Evolutionary conservation across 2,888 invertebrate species (phyloP).

Genomic region (Synergus laeviventris): DNA sequence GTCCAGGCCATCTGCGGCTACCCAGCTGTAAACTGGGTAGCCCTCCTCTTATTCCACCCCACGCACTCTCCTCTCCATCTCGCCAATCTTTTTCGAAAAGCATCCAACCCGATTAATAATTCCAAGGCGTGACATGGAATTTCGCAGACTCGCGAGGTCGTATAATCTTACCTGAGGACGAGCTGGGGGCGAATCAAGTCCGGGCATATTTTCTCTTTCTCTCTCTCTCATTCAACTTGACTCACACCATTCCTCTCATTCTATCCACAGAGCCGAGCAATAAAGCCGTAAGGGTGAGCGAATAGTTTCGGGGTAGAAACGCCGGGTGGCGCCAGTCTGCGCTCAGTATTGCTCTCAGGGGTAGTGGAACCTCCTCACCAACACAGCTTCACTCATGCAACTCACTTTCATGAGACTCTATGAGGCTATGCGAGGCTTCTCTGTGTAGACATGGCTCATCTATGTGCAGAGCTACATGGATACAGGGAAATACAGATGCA

Average conservation of each 20-base stretch:
- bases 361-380: conserved; percentile 45
- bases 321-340: conserved; percentile 73
- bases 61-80: background rate
- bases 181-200: conserved; percentile 31
- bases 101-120: conserved; percentile 40
- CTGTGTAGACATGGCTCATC: no score
- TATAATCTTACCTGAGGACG: conserved; percentile 31
- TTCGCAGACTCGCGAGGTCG: conserved; percentile 41
- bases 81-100: conserved; percentile 1
- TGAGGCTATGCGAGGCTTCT: no score
- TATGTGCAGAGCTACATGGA: no score
- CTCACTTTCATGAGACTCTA: conserved; percentile 9
- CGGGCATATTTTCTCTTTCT: conserved; percentile 27
- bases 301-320: conserved; percentile 63
- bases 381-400: conserved; percentile 42
- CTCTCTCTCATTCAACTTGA: background rate
- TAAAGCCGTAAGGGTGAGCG: conserved; percentile 46
- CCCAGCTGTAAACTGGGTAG: background rate
- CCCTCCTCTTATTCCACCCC: background rate
- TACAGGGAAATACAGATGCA: no score
- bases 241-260: background rate
- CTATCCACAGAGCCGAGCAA: conserved; percentile 46
- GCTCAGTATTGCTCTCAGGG: conserved; percentile 53
- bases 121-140: conserved; percentile 40
- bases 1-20: conserved; percentile 2